These are phyloP conservation scores for Eupithecia insigniata DNA, from an alignment of 2,888 invertebrate genomes.

Conservation along the genomic window DNA sequence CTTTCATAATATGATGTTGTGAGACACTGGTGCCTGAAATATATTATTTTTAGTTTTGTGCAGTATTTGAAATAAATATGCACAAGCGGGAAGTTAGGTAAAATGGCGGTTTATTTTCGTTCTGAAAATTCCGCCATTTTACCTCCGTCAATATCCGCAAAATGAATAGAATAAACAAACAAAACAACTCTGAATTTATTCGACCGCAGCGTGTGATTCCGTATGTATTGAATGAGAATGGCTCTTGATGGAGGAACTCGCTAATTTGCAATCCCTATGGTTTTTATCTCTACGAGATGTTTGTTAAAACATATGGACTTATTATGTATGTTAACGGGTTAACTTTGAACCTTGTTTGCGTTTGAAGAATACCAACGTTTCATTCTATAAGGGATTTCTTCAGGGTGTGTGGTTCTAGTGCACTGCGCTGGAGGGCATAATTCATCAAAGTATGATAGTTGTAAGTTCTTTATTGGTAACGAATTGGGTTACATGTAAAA, in stretches of 20 bases:
- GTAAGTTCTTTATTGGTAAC: too few species aligned
- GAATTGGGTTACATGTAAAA: too few species aligned
- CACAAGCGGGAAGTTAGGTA: conserved; percentile 10
- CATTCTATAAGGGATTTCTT: too few species aligned
- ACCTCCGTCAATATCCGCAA: background rate
- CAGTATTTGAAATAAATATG: background rate
- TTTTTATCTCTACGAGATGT: background rate
- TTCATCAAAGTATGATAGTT: too few species aligned
- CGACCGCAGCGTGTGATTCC: conserved; percentile 18
- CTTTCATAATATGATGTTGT: too few species aligned
- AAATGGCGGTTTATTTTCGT: background rate
- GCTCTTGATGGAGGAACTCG: background rate
- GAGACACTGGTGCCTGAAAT: too few species aligned
- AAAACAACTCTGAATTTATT: conserved; percentile 30
- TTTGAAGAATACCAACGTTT: too few species aligned
- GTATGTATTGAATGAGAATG: background rate
- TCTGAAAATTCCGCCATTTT: background rate
- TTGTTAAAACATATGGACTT: background rate
- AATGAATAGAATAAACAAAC: conserved; percentile 29
- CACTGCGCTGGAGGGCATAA: too few species aligned
- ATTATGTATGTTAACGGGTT: too few species aligned
- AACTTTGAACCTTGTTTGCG: too few species aligned
- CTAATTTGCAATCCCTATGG: conserved; percentile 2
- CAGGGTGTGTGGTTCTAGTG: too few species aligned
- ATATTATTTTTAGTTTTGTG: too few species aligned